Conservation (phyloP, 2,797 vertebrate species). For the Margarornis squamiger region DNA sequence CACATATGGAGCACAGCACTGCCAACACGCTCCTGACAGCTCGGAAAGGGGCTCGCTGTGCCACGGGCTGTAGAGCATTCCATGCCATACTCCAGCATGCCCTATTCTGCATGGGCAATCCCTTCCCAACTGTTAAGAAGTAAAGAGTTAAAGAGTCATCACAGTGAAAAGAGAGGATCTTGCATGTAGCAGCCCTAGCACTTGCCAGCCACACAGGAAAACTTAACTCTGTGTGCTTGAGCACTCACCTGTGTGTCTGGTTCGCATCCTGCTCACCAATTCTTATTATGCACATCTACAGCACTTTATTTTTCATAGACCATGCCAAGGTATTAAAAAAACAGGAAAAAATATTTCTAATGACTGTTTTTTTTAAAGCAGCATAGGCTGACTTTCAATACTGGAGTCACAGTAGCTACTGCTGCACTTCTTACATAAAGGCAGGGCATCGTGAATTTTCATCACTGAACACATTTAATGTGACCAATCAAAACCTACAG, state of each 20-base stretch:
- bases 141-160: not conserved
- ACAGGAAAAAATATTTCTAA: not conserved
- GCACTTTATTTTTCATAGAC: slow-evolving; percentile 2
- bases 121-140: not conserved
- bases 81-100: not conserved
- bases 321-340: not conserved
- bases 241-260: not conserved
- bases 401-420: not conserved
- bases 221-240: not conserved
- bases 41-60: not conserved
- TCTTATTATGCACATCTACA: not conserved
- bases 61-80: not conserved
- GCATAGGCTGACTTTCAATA: not conserved
- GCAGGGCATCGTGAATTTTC: not conserved
- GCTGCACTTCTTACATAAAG: not conserved
- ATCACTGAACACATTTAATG: not conserved
- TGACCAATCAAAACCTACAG: not conserved
- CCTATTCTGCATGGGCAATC: not conserved
- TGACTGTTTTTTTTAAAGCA: not conserved
- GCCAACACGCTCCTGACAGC: not conserved
- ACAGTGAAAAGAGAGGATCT: not conserved
- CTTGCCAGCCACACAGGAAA: not conserved
- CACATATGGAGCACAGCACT: not conserved
- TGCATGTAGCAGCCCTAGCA: not conserved
- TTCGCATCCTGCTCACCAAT: not conserved